Base-by-base conservation (phyloP, 2,113 vertebrate species). In the Antennarius striatus region DNA sequence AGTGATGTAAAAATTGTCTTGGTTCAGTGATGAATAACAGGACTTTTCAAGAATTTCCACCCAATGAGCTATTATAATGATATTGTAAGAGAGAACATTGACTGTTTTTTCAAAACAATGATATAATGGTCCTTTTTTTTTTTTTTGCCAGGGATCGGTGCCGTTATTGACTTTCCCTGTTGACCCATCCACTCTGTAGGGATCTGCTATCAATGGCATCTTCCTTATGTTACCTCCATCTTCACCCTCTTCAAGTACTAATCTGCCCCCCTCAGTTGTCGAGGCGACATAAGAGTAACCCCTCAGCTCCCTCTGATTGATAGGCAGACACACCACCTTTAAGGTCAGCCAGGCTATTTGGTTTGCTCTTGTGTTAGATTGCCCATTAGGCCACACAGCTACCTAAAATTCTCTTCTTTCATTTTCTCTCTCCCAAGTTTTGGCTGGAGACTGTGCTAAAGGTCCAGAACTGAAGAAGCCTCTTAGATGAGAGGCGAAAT, bases 331-430 rank as follows among this genome's bases (percentile, higher is more conserved):
- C 56, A 28, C 49, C 72, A 71, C 83, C 79, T 81, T 68, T 53
- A 45, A 79, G 87, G 88, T 90, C 87, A 86, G 53, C 46, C 14
- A 36, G 83, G 85, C 79, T 92, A 90, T 90, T 91, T 91, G 83
- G 81, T 87, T 88, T 88, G 83, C 80, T 74, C 86, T 81, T 75
- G 62, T 89, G 73, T 80, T 79, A 60, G 75, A 87, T 72, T 67
- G 74, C 82, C 74, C 81, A 86, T 89, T 86, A 89, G 79, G 58
- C 58, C 40, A 59, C 68, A 73, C 74, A 58, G 59, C 68, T 65
- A 74, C 64, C 64, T 63, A 53, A 72, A 69, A 81, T 76, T 40
- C 36, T 29, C 15, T 17, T 49, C 36, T 47, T 42, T 9, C 43
- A 16, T 46, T 50, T 53, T 50, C 9, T 22, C n/a, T 51, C 43